Base-by-base conservation (phyloP, 1,140 invertebrate species). In the Phortica variegata region DNA sequence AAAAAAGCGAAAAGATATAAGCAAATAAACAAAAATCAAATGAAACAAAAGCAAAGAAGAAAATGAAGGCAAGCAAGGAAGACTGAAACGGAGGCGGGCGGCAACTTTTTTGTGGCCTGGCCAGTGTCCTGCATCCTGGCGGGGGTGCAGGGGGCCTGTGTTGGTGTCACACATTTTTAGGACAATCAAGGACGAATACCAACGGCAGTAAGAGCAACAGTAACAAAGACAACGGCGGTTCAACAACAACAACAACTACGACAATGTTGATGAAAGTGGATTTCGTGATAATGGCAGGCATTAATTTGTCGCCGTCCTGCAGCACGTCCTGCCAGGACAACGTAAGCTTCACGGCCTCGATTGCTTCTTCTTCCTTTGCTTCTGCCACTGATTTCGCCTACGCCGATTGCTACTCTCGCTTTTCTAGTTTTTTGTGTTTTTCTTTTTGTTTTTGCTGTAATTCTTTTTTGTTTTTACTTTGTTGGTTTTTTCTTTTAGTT, bases 111-210 rank as follows among this genome's bases (percentile, higher is more conserved):
- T 40, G 10, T 36, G 19, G 23, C 41, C 42, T 36, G 33, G 39
- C 40, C 16, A 34, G 55, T 16, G 48, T 37, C 45, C 42, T 13
- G 15, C 23, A 21, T 26, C 6, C 26, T 29, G 46, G 15, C 19
- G 44, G 41, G 31, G 17, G 16, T 20, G 47, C 18, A 39, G 18
- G 12, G 6, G 16, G 18, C 20, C 16, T 39, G 18, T 32, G 32
- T 15, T 23, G 32, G 32, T 15, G 9, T 4, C 9, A 34, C 51
- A 37, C 45, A 53, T 39, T 43, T 44, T 53, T 43, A 23, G 37
- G 52, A 47, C 65, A 60, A 68, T 63, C 60, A 66, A 69, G 63
- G 63, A 68, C 63, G 41, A 60, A 55, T 55, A 60, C 59, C 49
- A 44, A 26, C n/a, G 43, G 48, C 38, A 20, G 36, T 33, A 31